phyloP scores from a whole-genome alignment of 2,797 vertebrate species.

The Bucorvus abyssinicus region DNA sequence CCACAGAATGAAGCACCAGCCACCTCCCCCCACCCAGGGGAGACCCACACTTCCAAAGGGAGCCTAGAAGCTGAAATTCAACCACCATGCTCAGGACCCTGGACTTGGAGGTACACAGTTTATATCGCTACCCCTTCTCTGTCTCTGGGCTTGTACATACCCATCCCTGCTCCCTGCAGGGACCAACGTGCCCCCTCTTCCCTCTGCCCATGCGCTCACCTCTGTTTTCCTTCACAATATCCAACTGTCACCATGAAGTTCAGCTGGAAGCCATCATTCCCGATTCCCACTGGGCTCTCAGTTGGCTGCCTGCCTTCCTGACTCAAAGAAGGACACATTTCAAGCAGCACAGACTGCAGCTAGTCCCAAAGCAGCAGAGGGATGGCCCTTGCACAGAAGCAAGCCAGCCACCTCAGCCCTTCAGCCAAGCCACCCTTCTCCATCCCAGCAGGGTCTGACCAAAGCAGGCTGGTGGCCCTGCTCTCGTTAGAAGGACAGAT shows the following conservation, averaged over 20 bases:
- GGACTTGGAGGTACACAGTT: no score
- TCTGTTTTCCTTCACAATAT: not conserved
- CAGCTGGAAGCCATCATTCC: not conserved
- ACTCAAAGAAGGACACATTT: not conserved
- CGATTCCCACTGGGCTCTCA: rapidly evolving
- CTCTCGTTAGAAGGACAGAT: not conserved
- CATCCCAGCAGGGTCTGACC: not conserved
- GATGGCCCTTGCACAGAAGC: not conserved
- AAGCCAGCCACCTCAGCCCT: not conserved
- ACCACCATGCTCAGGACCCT: not conserved
- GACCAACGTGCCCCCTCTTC: not conserved
- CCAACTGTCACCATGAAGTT: not conserved
- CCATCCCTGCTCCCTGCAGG: not conserved
- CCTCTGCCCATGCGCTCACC: not conserved
- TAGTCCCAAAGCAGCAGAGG: not conserved
- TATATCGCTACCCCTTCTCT: no score
- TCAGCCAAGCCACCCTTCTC: not conserved
- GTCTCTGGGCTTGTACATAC: not conserved
- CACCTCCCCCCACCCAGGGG: not conserved
- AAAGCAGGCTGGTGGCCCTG: not conserved
- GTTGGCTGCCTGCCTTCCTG: not conserved
- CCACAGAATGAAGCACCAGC: not conserved
- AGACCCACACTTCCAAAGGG: not conserved
- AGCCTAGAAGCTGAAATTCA: not conserved
- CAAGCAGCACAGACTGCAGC: not conserved